Base-by-base conservation (phyloP, 2,113 vertebrate genomes). In the Semnornis frantzii region DNA sequence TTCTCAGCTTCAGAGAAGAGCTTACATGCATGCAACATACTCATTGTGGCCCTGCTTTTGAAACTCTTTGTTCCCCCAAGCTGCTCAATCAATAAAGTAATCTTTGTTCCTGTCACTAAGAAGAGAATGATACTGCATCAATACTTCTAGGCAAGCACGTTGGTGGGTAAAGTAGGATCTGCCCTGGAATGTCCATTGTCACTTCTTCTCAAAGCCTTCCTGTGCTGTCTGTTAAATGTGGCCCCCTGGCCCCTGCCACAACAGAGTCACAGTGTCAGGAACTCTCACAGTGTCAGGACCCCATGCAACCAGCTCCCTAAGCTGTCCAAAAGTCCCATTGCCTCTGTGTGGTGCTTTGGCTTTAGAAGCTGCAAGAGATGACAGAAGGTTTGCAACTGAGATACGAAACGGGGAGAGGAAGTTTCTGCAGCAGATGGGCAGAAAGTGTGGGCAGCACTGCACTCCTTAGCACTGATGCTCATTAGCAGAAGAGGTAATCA, bases 41-140 rank as follows among this genome's bases (percentile, higher is more conserved):
- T 75, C 74, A 27, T 87, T 60, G 20, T 39, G 34, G 70, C 31
- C 42, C 39, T 4, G 18, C 71, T 76, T 89, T 76, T 75, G 44
- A n/a, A 92, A 91, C 66, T 69, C 84, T 91, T 79, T 87, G 66
- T 87, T 92, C 66, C 44, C 25, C 79, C 75, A 80, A 91, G 78
- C 55, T 79, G 50, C 39, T 42, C 46, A 58, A 75, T 59, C 63
- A 78, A 80, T 75, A 42, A 82, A 89, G 74, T 54, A 1, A 0
- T 17, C 37, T 89, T 75, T 89, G 54, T 84, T 65, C 87, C 65
- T 92, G 52, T 90, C 1, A 3, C 62, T 68, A 54, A 9, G 0
- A 24, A 75, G 62, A 72, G 46, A 19, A 20, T 69, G 74, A 34
- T 78, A 7, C 11, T 85, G 79, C 68, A 66, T 18, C 9, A 3